Percentiles rank a stretch among this genome's conserved stretches.
Conservation (phyloP, 1,140 invertebrate genomes). For the Drosophila chauvacae region DNA sequence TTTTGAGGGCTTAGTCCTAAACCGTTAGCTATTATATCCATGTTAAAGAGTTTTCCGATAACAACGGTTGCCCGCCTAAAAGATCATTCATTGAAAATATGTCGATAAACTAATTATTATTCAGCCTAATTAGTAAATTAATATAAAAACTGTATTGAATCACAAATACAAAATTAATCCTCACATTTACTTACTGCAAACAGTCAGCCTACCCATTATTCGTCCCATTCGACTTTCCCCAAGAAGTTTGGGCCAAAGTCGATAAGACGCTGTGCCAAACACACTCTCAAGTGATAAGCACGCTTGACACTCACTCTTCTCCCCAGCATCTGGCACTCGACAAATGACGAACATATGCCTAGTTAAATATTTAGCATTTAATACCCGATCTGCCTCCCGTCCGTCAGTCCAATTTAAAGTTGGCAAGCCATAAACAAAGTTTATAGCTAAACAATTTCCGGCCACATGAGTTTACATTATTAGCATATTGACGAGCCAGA, state of each 20-base stretch:
- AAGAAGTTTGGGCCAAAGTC: constrained; percentile 20
- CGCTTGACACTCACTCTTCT: constrained; percentile 26
- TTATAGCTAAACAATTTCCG: constrained; percentile 78
- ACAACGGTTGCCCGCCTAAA: too few species aligned
- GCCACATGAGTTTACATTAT: constrained; percentile 72
- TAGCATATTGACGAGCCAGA: constrained; percentile 71
- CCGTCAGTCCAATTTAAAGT: constrained; percentile 39
- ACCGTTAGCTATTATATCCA: too few species aligned
- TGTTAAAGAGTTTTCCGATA: too few species aligned
- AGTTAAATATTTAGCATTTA: constrained; percentile 59
- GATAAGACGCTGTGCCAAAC: constrained; percentile 40
- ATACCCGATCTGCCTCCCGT: constrained; percentile 15
- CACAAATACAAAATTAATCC: too few species aligned
- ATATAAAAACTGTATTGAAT: too few species aligned
- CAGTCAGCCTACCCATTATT: constrained; percentile 1
- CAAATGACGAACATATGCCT: constrained; percentile 44
- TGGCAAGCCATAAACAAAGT: constrained; percentile 70
- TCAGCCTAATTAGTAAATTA: too few species aligned
- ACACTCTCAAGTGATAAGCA: constrained; percentile 42
- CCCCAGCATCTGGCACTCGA: constrained; percentile 30
- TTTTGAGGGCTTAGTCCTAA: too few species aligned
- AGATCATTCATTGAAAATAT: too few species aligned
- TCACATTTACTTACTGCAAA: background rate
- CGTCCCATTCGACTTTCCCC: background rate
- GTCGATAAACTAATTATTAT: too few species aligned